Percentiles rank a stretch among this genome's conserved stretches.
These are phyloP conservation scores for Sparidentex hasta DNA, from an alignment of 2,797 vertebrate species.

Conservation along the genomic window DNA sequence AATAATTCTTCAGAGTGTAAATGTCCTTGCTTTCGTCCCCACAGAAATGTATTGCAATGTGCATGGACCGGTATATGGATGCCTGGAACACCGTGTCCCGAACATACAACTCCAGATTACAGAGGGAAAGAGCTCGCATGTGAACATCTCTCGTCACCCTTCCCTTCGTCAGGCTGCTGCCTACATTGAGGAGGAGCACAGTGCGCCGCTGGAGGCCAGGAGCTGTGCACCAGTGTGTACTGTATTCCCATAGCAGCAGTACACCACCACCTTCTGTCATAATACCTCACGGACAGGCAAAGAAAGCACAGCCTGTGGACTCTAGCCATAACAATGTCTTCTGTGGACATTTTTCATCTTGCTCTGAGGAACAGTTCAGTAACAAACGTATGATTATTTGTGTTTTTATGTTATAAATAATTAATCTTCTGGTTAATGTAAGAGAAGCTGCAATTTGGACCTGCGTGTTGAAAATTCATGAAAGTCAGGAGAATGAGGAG, in stretches of 20 bases:
- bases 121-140: conserved; percentile 94
- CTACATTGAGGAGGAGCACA: conserved; percentile 18
- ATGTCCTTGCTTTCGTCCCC: background rate
- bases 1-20: background rate
- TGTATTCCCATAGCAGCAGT: conserved; percentile 10
- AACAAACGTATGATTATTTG: conserved; percentile 33
- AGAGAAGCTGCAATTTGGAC: background rate
- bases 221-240: conserved; percentile 27
- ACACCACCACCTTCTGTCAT: conserved; percentile 24
- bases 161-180: conserved; percentile 28
- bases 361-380: conserved; percentile 44
- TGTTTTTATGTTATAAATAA: conserved; percentile 46
- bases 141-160: conserved; percentile 72
- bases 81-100: conserved; percentile 97
- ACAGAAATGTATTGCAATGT: conserved; percentile 99
- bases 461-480: background rate
- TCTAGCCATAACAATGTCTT: conserved; percentile 49
- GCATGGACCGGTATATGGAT: conserved; percentile 99
- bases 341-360: conserved; percentile 58
- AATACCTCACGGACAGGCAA: conserved; percentile 60
- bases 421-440: conserved; percentile 23
- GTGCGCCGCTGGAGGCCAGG: conserved; percentile 21
- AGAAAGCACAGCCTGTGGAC: conserved; percentile 57
- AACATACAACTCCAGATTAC: conserved; percentile 95
- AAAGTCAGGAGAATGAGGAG: background rate